Base-by-base conservation (phyloP, 2,888 invertebrate genomes). In the Eupithecia insigniata region DNA sequence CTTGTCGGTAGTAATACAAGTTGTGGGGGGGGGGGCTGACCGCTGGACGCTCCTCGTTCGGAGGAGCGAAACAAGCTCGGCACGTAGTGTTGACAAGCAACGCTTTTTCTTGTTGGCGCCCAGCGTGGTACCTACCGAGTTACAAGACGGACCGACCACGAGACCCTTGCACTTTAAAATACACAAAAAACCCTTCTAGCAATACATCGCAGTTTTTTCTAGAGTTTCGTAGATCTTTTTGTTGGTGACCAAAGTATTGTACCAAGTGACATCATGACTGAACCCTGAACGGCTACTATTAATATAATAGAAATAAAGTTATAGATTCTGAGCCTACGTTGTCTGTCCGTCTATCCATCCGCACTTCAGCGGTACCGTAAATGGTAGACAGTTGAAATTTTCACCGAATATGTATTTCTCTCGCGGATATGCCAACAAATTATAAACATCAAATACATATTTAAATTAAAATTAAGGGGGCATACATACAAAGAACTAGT, bases 21-120 rank as follows among this genome's bases (percentile, higher is more conserved):
- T 60, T 55, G 55, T 55, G 71, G 72, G 74, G 36, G 36, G 36
- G 10, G 36, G 36, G 76, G 68, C 67, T 78, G 80, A 80, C 79
- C 79, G 39, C 74, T 75, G 76, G 55, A 26, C 26, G 26, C 26
- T 75, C 68, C 70, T 68, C 74, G 66, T 65, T 69, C 67, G 60
- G 39, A 30, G 65, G 66, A 43, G 65, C 30, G 70, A 51, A 70
- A 66, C 58, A 73, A 73, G 46, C 58, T 34, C 43, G 30, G 46
- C 70, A 62, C 72, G 34, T 43, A 73, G 43, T 70, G 58, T 65
- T 73, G 73, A 70, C 60, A 70, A 67, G 65, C 64, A 30, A n/a
- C 58, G 61, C 43, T 69, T 64, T 51, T 69, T 65, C n/a, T 36
- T 70, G 60, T 60, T 71, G 67, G 64, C 67, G 61, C 67, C 70